Base-by-base conservation (phyloP, 2,888 invertebrate species). In the Mayetiola destructor region DNA sequence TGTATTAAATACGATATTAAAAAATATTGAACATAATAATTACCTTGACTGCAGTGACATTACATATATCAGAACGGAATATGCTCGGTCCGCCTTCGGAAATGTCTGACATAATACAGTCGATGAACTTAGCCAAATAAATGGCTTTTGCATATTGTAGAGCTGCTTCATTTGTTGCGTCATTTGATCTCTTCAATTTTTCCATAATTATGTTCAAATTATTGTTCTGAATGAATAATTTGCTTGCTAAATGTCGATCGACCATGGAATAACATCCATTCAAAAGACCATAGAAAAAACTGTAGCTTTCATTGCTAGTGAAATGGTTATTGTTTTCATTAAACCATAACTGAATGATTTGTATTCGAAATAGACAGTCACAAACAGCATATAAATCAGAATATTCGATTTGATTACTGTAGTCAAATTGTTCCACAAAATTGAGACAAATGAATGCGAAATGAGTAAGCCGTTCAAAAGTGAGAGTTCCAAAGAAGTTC, bases 301-400 rank as follows among this genome's bases (percentile, higher is more conserved):
- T 16, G 16, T 48, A 27, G 16, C 48, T 48, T 27, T 48, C 48
- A n/a, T 27, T 9, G n/a, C n/a, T 48, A 16, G 9, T n/a, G 27
- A 48, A 48, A 9, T n/a, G 27, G 9, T 48, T 48, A 27, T 48
- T 48, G n/a, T 23, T 27, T 48, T 48, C 48, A 27, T 48, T 48
- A 16, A 48, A 48, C 2, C 6, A 6, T 6, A 16, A 23, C 4
- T 48, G 48, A 20, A 16, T 27, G 5, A 4, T 23, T 5, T 27
- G 8, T 12, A 48, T 48, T 20, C 27, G 27, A 2, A 6, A 8
- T 2, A 48, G 14, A 27, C 48, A 48, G 6, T 5, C n/a, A 14
- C 27, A 48, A n/a, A 27, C 48, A 27, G n/a, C 23, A 5, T 4
- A 2, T 12, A 42, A 3, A 23, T 4, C 21, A 42, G 16, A 16